Percentiles rank a stretch among this genome's conserved stretches.
These are phyloP conservation scores for Siderastrea siderea DNA, from an alignment of 92 coral and sea anemone genomes.

Conservation along the genomic window DNA sequence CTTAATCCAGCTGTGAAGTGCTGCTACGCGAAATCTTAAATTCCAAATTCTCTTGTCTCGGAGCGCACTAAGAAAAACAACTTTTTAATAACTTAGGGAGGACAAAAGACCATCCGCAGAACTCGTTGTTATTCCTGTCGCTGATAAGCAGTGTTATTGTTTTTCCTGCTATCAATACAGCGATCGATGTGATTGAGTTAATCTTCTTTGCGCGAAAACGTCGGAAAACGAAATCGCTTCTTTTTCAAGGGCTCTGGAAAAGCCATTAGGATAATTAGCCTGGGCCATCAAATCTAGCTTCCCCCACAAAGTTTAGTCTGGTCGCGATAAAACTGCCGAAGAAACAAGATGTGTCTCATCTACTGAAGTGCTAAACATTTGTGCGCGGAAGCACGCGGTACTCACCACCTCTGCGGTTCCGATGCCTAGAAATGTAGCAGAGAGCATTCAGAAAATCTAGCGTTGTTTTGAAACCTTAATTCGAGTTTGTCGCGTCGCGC, in stretches of 20 bases:
- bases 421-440: neutral
- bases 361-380: constrained; percentile 5
- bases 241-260: constrained; percentile 47
- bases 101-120: constrained; percentile 19
- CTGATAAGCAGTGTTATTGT: constrained; percentile 35
- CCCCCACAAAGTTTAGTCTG: constrained; percentile 57
- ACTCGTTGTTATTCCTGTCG: constrained; percentile 26
- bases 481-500: neutral
- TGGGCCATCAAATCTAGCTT: constrained; percentile 16
- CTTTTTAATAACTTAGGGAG: constrained; percentile 30
- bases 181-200: constrained; percentile 36
- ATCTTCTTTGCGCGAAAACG: constrained; percentile 45
- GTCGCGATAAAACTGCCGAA: constrained; percentile 18
- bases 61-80: constrained; percentile 12
- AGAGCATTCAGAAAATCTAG: neutral
- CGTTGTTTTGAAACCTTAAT: constrained; percentile 3
- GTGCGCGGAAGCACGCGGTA: constrained; percentile 33
- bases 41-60: constrained; percentile 24
- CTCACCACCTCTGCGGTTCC: constrained; percentile 4
- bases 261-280: constrained; percentile 54
- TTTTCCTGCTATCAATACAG: constrained; percentile 29
- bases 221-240: constrained; percentile 18
- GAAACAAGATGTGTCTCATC: constrained; percentile 33
- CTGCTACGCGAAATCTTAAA: constrained; percentile 29
- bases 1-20: constrained; percentile 31